Evolutionary conservation across 2,113 vertebrate species (phyloP), one percentile per base, ranked within the genome.

Genomic region (Halichoeres trimaculatus): DNA sequence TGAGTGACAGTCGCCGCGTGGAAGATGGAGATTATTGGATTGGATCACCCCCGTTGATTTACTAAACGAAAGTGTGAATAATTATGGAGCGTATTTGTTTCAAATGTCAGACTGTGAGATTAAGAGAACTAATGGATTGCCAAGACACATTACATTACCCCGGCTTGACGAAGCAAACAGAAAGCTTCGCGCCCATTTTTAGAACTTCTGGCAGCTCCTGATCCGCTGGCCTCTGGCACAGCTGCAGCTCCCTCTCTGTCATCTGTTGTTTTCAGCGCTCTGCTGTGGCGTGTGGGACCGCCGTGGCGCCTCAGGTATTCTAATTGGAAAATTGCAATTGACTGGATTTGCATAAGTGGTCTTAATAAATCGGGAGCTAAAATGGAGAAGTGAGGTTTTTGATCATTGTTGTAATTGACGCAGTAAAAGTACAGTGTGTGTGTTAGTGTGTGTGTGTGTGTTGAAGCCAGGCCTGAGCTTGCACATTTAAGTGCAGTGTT

Each of bases 301-400:
- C 10, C 43, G 59, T 55, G 79, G 75, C 30, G 81, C 88, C 86
- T 87, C 89, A 89, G 90, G 87, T 90, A 86, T 86, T 87, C 76
- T 86, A 87, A 80, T 87, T 83, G 85, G 81, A 88, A 86, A 83
- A 89, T 83, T 86, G 86, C 88, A 78, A 81, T 83, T 72, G 83
- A 85, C 81, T 79, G 19, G 23, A 89, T 92, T 92, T 92, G 88
- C 86, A 88, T 87, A 89, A 92, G 85, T 86, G 83, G 86, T 82
- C 79, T 84, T 90, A 88, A 90, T 89, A 92, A 92, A 89, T 87
- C 84, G 82, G 69, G 43, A 80, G 73, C 69, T 76, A 74, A 87
- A 82, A 69, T 74, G 63, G 63, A 81, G 85, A 84, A 88, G 54
- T 83, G 47, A 70, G 66, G 71, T 83, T 85, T 85, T 76, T 68